Evolutionary conservation across 1,140 invertebrate species (phyloP).

Genomic region (Caenorhabditis brenneri): DNA sequence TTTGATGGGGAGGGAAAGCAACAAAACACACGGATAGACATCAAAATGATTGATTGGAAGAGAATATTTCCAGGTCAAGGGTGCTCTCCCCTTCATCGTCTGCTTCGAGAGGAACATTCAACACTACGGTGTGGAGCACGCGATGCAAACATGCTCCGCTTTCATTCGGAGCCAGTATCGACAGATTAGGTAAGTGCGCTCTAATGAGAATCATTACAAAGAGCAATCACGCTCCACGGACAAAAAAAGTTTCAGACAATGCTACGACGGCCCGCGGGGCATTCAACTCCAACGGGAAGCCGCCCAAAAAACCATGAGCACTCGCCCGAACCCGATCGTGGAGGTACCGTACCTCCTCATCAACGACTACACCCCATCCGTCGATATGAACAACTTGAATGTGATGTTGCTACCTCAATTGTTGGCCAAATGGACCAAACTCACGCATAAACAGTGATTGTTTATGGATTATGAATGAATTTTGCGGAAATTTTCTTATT

Average conservation of each 20-base stretch:
- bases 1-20: no score
- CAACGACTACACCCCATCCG: slow-evolving; percentile 67
- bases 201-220: no score
- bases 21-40: no score
- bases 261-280: slow-evolving; percentile 65
- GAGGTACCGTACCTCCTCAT: slow-evolving; percentile 68
- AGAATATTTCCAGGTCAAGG: slow-evolving; percentile 58
- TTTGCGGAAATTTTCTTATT: neutral
- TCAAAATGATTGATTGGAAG: no score
- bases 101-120: slow-evolving; percentile 65
- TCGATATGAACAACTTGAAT: slow-evolving; percentile 67
- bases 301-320: slow-evolving; percentile 65
- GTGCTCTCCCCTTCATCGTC: slow-evolving; percentile 66
- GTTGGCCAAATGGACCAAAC: slow-evolving; percentile 65
- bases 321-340: slow-evolving; percentile 65
- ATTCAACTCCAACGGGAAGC: slow-evolving; percentile 65
- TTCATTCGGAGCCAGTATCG: slow-evolving; percentile 66
- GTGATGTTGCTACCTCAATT: slow-evolving; percentile 63
- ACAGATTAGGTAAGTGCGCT: slow-evolving; percentile 65
- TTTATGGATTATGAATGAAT: neutral
- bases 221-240: neutral
- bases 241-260: slow-evolving; percentile 59
- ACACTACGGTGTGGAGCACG: slow-evolving; percentile 56
- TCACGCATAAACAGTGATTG: neutral
- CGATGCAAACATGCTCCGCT: slow-evolving; percentile 63